Percentiles rank a stretch among this genome's conserved stretches.
Evolutionary conservation across 2,888 invertebrate species (phyloP).

Genomic region (Melolontha melolontha): DNA sequence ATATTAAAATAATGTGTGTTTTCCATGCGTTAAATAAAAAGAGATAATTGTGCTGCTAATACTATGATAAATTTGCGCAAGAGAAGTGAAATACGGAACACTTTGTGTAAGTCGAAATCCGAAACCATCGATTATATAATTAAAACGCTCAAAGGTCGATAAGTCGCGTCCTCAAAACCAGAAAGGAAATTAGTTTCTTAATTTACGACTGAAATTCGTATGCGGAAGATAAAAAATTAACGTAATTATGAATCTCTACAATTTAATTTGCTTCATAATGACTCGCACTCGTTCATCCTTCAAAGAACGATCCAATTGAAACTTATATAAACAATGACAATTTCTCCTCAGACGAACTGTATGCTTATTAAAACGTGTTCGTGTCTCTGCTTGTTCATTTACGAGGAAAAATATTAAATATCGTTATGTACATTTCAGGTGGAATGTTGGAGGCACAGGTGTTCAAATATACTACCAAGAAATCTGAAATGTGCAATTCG

Average conservation of each 20-base stretch:
- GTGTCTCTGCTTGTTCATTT: slow-evolving; percentile 7
- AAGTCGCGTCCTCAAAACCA: slow-evolving; percentile 8
- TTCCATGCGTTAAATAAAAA: no score
- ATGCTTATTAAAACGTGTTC: slow-evolving; percentile 25
- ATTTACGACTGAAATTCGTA: slow-evolving; percentile 29
- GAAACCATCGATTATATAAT: slow-evolving; percentile 1
- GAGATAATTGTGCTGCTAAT: no score
- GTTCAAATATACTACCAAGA: slow-evolving; percentile 32
- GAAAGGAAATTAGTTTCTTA: slow-evolving; percentile 28
- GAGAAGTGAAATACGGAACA: no score
- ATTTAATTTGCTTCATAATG: slow-evolving; percentile 31
- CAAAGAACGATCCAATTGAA: slow-evolving; percentile 18
- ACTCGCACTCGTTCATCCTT: slow-evolving; percentile 13
- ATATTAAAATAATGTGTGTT: no score
- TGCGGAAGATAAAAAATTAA: slow-evolving; percentile 22
- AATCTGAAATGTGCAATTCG: slow-evolving; percentile 35
- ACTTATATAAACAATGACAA: slow-evolving; percentile 28
- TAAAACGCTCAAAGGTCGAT: neutral
- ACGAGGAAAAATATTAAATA: slow-evolving; percentile 25
- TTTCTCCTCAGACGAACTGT: slow-evolving; percentile 4
- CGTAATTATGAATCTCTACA: slow-evolving; percentile 10
- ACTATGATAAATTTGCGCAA: no score
- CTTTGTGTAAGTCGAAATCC: no score
- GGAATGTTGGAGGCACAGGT: slow-evolving; percentile 32
- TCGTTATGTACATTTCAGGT: slow-evolving; percentile 23